A percentile compares a stretch with the other conserved stretches of the same genome.
Evolutionary conservation across 2,888 invertebrate species (phyloP).

Genomic region (Rhodophaea formosa): DNA sequence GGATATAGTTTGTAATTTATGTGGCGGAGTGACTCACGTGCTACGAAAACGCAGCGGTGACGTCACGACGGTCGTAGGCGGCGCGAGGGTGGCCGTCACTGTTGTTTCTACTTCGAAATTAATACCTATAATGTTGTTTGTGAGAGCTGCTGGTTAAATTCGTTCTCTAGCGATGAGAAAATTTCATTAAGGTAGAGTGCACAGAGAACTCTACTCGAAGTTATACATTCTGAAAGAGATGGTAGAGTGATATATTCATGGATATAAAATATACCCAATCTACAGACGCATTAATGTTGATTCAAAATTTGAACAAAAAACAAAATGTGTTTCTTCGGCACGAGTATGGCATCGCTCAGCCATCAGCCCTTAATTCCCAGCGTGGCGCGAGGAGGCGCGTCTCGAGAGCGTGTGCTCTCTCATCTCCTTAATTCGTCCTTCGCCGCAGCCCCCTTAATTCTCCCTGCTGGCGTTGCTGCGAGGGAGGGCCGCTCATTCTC

Average conservation of each 20-base stretch:
- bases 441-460: conserved; percentile 78
- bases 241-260: not conserved
- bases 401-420: conserved; percentile 80
- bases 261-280: not conserved
- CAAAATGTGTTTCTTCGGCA: not conserved
- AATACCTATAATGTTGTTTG: conserved; percentile 19
- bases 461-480: conserved; percentile 63
- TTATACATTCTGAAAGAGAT: not conserved
- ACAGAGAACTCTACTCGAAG: not conserved
- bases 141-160: conserved; percentile 1
- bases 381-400: conserved; percentile 68
- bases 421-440: conserved; percentile 82
- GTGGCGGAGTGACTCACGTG: conserved; percentile 69
- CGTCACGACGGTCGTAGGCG: conserved; percentile 57
- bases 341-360: conserved; percentile 24
- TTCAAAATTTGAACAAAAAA: not conserved
- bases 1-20: conserved; percentile 78
- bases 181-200: not conserved
- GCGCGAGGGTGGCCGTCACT: conserved; percentile 34
- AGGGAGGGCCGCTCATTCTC: conserved; percentile 65
- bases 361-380: conserved; percentile 64
- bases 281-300: not conserved
- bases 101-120: conserved; percentile 29
- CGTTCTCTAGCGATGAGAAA: not conserved
- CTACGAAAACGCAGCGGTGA: conserved; percentile 67